phyloP scores from a whole-genome alignment of 2,888 invertebrate genomes.

The Andrena bucephala region DNA sequence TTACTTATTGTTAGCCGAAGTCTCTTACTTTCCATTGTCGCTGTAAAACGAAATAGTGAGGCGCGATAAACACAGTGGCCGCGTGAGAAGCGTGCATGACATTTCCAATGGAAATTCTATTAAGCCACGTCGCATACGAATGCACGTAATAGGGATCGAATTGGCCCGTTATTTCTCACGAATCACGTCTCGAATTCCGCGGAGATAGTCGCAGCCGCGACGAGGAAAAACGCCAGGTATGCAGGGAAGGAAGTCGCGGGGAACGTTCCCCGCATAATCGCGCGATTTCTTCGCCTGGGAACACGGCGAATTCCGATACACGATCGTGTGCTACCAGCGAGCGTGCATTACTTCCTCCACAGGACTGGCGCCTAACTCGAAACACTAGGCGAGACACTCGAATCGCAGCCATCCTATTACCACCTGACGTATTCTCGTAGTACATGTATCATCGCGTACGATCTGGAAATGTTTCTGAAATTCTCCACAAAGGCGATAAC shows the following conservation, averaged over 20 bases:
- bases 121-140: constrained; percentile 32
- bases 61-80: constrained; percentile 18
- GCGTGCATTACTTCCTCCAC: constrained; percentile 42
- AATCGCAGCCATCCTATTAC: too few relatives aligned
- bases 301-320: constrained; percentile 68
- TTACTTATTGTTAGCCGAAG: neutral
- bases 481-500: too few relatives aligned
- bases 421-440: too few relatives aligned
- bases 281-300: constrained; percentile 66
- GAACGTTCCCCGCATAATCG: constrained; percentile 68
- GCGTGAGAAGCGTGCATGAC: constrained; percentile 27
- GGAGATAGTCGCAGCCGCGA: constrained; percentile 51
- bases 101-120: constrained; percentile 55
- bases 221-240: constrained; percentile 64
- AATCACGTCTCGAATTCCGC: constrained; percentile 62
- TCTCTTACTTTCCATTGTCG: too few relatives aligned
- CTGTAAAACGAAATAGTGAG: neutral
- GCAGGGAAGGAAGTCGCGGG: constrained; percentile 64
- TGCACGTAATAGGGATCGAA: constrained; percentile 54
- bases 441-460: too few relatives aligned
- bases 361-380: constrained; percentile 29
- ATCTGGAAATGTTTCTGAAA: too few relatives aligned
- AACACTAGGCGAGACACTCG: constrained; percentile 33
- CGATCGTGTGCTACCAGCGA: constrained; percentile 54
- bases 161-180: constrained; percentile 53